A percentile compares a stretch with the other conserved stretches of the same genome.
Conservation (phyloP, 2,888 invertebrate genomes). For the Odontocerum albicorne region DNA sequence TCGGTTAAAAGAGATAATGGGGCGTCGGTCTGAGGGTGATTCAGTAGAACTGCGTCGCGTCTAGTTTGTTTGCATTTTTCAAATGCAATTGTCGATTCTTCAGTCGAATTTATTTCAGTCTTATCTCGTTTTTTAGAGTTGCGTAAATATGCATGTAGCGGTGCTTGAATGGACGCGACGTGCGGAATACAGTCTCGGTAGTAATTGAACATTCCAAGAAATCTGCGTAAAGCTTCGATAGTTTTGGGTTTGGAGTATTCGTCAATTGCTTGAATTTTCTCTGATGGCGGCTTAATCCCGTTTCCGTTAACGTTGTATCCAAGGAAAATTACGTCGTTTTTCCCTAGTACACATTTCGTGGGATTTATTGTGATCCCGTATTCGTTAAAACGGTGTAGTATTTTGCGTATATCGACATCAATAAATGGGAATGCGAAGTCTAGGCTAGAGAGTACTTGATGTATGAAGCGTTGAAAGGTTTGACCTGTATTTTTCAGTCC, state of each 20-base stretch:
- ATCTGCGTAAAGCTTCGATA: too few species aligned
- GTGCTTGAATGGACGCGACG: constrained; percentile 17
- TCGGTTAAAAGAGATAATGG: constrained; percentile 41
- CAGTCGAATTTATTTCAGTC: constrained; percentile 33
- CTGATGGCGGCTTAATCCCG: constrained; percentile 13
- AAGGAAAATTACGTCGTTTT: constrained; percentile 12
- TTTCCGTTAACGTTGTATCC: constrained; percentile 18
- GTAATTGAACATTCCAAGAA: constrained; percentile 30
- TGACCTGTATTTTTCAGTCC: constrained; percentile 23
- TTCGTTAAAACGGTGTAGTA: constrained; percentile 37
- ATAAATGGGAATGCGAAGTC: constrained; percentile 36
- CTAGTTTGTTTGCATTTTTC: constrained; percentile 39
- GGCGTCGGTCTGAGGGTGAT: constrained; percentile 40
- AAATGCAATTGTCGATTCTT: constrained; percentile 37
- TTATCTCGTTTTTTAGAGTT: constrained; percentile 36
- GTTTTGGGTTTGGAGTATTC: too few species aligned
- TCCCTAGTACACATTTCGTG: constrained; percentile 34
- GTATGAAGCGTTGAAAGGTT: constrained; percentile 36
- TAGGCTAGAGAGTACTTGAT: constrained; percentile 16
- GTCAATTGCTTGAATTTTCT: too few species aligned
- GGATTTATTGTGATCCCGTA: constrained; percentile 38
- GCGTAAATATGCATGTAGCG: constrained; percentile 28
- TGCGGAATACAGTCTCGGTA: constrained; percentile 20
- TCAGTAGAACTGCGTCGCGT: constrained; percentile 39
- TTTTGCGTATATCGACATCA: constrained; percentile 39